Base-by-base conservation (phyloP, 2,888 invertebrate species). In the Ligdia adustata region DNA sequence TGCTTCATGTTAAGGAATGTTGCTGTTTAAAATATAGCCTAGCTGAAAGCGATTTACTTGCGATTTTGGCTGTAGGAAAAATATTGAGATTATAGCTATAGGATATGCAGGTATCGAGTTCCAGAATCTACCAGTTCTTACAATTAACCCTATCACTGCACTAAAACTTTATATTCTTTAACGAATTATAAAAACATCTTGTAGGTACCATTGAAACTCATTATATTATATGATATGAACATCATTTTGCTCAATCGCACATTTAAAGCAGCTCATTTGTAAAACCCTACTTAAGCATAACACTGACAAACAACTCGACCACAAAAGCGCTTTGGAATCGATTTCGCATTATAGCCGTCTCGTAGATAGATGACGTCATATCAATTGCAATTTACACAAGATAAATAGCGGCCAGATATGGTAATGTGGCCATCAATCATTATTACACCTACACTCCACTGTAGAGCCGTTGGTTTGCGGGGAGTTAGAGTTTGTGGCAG, bases 401-500 rank as follows among this genome's bases (percentile, higher is more conserved):
- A 73, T 75, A 73, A 74, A 76, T 72, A 73, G 69, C 55, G 72
- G 66, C 63, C 64, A 69, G 67, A 67, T 66, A 72, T 67, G 72
- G 66, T 75, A 78, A 78, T 77, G 72, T 57, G 71, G 62, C 49
- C 75, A 81, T 81, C 78, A 77, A 79, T 81, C 81, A 79, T 79
- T 72, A 75, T 78, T 76, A 78, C 67, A 57, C 61, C 62, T 56
- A 49, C 46, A 15, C 20, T 20, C 16, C 11, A 18, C 35, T 2
- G 35, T 11, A 28, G 27, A 35, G 35, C 35, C 22, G 22, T 22
- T 6, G n/a, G 7, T 22, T 22, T 22, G 6, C n/a, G n/a, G n/a
- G n/a, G n/a, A 22, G 22, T 22, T n/a, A n/a, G 22, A 22, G n/a
- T 22, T 22, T 4, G 22, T 22, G 22, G 22, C 5, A 27, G 9